Conservation (phyloP, 2,888 invertebrate species). For the Pheosia tremula region DNA sequence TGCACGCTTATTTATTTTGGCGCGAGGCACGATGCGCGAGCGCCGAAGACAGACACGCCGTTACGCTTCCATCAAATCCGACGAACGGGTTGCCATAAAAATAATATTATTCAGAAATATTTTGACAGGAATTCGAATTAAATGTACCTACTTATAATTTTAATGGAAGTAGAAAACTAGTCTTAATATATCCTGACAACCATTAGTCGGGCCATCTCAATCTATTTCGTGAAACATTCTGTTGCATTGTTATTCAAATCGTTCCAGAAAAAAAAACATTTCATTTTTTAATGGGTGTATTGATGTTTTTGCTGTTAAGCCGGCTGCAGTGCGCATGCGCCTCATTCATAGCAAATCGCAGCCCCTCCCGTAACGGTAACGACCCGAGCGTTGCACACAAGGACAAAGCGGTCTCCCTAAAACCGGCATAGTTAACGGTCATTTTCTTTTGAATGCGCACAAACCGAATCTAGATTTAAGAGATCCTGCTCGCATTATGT, state of each 20-base stretch:
- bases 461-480: slow-evolving; percentile 37
- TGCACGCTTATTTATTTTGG: slow-evolving; percentile 77
- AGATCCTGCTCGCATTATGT: slow-evolving; percentile 15
- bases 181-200: too few species aligned
- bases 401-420: slow-evolving; percentile 47
- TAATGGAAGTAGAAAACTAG: neutral
- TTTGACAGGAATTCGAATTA: neutral
- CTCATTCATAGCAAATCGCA: slow-evolving; percentile 57
- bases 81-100: slow-evolving; percentile 63
- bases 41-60: slow-evolving; percentile 74
- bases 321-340: slow-evolving; percentile 52
- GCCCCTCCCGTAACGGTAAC: slow-evolving; percentile 59
- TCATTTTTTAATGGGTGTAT: slow-evolving; percentile 14
- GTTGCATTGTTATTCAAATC: slow-evolving; percentile 22
- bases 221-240: neutral
- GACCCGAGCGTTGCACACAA: slow-evolving; percentile 53
- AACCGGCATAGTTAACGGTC: slow-evolving; percentile 70
- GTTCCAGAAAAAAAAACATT: slow-evolving; percentile 12
- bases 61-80: slow-evolving; percentile 65
- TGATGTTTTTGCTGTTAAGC: slow-evolving; percentile 33
- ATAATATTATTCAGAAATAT: slow-evolving; percentile 29
- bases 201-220: too few species aligned
- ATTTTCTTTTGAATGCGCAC: slow-evolving; percentile 37
- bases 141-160: neutral
- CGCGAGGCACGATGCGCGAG: slow-evolving; percentile 66